Evolutionary conservation across 1,140 invertebrate species (phyloP).

Genomic region (Babylonia areolata): DNA sequence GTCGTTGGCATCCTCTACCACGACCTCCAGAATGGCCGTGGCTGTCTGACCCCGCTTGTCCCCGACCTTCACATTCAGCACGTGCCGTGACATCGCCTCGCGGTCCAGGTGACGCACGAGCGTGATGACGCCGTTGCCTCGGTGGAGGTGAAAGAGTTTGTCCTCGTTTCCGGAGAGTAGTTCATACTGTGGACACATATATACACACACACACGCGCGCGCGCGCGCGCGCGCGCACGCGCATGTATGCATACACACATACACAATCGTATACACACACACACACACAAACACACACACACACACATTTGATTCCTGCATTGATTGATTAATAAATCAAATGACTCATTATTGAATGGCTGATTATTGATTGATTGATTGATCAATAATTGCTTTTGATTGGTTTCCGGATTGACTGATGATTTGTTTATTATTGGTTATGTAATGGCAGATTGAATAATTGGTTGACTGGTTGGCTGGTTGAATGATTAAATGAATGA

Average conservation of each 20-base stretch:
- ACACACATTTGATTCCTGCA: neutral
- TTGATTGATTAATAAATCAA: too few relatives aligned
- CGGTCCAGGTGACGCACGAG: constrained; percentile 13
- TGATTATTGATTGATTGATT: too few relatives aligned
- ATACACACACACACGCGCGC: neutral
- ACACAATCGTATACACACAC: constrained; percentile 9
- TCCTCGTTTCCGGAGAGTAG: neutral
- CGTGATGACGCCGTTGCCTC: neutral
- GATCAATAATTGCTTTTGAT: too few relatives aligned
- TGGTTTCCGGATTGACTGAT: too few relatives aligned
- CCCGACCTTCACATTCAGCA: neutral
- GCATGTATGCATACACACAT: neutral
- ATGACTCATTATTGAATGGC: too few relatives aligned
- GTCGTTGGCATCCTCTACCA: constrained; percentile 17
- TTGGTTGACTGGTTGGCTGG: too few relatives aligned
- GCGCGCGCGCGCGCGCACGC: neutral
- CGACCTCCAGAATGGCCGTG: neutral
- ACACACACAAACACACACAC: constrained; percentile 17
- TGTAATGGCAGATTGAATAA: too few relatives aligned
- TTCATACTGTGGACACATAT: neutral
- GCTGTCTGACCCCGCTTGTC: constrained; percentile 10
- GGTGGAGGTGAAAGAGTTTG: neutral
- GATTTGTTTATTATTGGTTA: too few relatives aligned
- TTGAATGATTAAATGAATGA: too few relatives aligned
- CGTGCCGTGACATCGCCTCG: constrained; percentile 22